phyloP scores from a whole-genome alignment of 1,140 invertebrate species.

The Paramacrobiotus metropolitanus region DNA sequence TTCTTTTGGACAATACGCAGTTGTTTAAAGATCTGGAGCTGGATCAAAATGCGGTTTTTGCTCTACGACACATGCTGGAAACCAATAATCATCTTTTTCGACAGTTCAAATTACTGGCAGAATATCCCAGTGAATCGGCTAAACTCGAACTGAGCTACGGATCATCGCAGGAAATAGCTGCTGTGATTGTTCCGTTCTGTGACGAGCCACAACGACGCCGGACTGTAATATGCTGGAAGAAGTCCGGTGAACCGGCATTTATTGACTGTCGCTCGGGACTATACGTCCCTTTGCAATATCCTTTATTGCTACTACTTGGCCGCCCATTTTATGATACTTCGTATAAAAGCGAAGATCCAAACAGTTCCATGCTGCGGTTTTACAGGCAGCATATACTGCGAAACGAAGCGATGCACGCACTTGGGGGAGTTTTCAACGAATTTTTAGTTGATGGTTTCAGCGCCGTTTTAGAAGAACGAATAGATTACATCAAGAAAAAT shows the following conservation, averaged over 20 bases:
- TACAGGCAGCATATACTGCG: background rate
- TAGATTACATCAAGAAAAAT: background rate
- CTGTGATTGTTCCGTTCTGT: background rate
- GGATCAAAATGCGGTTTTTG: background rate
- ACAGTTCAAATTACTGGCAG: background rate
- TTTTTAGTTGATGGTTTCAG: background rate
- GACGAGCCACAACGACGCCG: background rate
- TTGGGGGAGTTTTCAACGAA: background rate
- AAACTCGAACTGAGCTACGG: background rate
- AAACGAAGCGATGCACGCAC: background rate
- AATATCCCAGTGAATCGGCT: background rate
- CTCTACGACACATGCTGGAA: background rate
- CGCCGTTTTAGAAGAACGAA: background rate
- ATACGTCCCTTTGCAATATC: background rate
- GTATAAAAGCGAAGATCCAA: background rate
- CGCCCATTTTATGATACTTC: background rate
- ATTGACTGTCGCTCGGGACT: background rate
- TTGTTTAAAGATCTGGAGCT: background rate
- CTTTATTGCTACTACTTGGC: background rate
- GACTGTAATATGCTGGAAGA: background rate
- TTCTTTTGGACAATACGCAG: background rate
- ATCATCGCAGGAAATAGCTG: background rate
- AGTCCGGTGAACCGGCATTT: background rate
- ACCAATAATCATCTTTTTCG: background rate
- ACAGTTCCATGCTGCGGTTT: background rate